phyloP scores from a whole-genome alignment of 2,888 invertebrate species.

The Melanostoma scalare region DNA sequence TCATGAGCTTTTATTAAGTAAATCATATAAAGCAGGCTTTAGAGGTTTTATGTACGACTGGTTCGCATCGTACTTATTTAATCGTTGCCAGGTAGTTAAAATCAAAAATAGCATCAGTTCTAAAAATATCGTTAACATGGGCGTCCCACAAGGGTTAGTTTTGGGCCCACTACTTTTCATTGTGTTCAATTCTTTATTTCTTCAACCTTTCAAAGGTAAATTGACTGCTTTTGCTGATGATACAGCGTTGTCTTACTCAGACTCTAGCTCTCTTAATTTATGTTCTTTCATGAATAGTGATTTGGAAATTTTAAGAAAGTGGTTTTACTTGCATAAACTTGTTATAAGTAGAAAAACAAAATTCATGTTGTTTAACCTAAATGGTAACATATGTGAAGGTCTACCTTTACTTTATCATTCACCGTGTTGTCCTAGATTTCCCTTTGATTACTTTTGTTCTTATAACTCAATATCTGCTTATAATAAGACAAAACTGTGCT shows the following conservation, averaged over 20 bases:
- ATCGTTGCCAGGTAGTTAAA: conserved; percentile 24
- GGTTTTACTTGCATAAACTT: background rate
- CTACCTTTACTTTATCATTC: background rate
- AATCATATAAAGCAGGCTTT: conserved; percentile 11
- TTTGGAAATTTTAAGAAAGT: background rate
- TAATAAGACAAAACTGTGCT: background rate
- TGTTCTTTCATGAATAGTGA: background rate
- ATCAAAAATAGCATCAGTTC: conserved; percentile 4
- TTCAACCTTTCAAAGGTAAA: conserved; percentile 50
- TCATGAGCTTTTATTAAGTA: conserved; percentile 4
- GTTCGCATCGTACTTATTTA: conserved; percentile 28
- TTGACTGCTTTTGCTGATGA: conserved; percentile 19
- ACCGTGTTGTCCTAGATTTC: background rate
- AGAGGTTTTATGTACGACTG: conserved; percentile 18
- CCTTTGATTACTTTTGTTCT: background rate
- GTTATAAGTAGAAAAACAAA: conserved; percentile 2
- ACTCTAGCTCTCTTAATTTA: background rate
- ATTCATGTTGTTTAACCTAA: background rate
- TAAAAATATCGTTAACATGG: background rate
- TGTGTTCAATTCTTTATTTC: conserved; percentile 7
- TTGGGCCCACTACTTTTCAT: conserved; percentile 20
- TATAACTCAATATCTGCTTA: background rate
- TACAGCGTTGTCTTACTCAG: conserved; percentile 1
- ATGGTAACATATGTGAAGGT: background rate
- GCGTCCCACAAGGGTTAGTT: conserved; percentile 27